Percentiles rank a stretch among this genome's conserved stretches.
These are phyloP conservation scores for Eublepharis macularius DNA, from an alignment of 2,113 vertebrate genomes.

Conservation along the genomic window DNA sequence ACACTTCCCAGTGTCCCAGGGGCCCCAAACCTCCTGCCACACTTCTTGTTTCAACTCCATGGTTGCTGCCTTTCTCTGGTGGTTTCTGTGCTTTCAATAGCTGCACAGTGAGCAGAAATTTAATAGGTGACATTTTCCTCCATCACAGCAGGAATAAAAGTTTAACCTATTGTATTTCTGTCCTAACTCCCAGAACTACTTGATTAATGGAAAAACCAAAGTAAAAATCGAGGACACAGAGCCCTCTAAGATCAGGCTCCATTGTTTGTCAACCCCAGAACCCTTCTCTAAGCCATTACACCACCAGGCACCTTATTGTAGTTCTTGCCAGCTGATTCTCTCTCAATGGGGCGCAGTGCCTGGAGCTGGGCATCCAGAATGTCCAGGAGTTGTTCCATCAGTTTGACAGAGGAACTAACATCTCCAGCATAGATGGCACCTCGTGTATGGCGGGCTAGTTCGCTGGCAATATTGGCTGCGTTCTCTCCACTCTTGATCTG, in stretches of 20 bases:
- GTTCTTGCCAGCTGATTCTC: slow-evolving; percentile 89
- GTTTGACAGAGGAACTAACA: slow-evolving; percentile 90
- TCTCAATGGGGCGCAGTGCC: slow-evolving; percentile 88
- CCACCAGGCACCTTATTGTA: slow-evolving; percentile 86
- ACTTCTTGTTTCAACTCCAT: background rate
- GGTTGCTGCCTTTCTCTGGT: background rate
- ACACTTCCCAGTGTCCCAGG: background rate
- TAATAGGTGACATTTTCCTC: background rate
- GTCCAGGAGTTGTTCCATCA: slow-evolving; percentile 93
- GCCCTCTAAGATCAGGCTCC: background rate
- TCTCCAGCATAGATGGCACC: slow-evolving; percentile 93
- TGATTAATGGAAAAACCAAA: background rate
- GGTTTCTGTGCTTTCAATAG: background rate
- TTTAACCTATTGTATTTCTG: background rate
- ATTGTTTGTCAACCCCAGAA: background rate
- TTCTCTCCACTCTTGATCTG: slow-evolving; percentile 97
- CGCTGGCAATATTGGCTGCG: slow-evolving; percentile 90
- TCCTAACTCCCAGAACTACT: background rate
- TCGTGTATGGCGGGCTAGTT: slow-evolving; percentile 90
- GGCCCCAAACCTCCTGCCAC: background rate
- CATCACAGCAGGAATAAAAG: background rate
- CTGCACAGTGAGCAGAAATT: background rate
- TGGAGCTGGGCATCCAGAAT: slow-evolving; percentile 94
- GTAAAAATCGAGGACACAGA: background rate
- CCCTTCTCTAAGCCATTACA: background rate